phyloP scores from a whole-genome alignment of 2,888 invertebrate genomes.

The Eucera pruinosa region DNA sequence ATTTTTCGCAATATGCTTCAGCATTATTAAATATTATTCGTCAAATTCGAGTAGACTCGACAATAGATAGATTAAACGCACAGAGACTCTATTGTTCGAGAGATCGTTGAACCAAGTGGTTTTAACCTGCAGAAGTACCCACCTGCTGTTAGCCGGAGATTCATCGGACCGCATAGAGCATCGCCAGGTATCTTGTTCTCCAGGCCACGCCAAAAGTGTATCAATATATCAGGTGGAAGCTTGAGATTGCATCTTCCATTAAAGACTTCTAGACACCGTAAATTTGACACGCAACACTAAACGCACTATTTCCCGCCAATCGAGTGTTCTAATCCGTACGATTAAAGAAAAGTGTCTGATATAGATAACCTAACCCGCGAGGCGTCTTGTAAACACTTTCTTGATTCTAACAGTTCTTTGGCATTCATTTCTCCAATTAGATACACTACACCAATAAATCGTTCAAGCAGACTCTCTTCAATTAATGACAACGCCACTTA shows the following conservation, averaged over 20 bases:
- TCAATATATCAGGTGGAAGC: background rate
- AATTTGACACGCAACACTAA: background rate
- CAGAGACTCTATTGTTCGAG: slow-evolving; percentile 52
- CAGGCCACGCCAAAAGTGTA: slow-evolving; percentile 7
- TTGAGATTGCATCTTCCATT: background rate
- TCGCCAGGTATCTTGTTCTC: slow-evolving; percentile 27
- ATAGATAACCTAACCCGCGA: slow-evolving; percentile 52
- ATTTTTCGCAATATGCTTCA: background rate
- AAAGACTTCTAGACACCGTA: background rate
- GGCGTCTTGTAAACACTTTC: slow-evolving; percentile 43
- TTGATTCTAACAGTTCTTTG: too few species aligned
- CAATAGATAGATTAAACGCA: background rate
- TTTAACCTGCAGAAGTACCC: slow-evolving; percentile 52
- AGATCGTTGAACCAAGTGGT: slow-evolving; percentile 43
- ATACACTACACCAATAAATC: too few species aligned
- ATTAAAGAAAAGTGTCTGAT: slow-evolving; percentile 21
- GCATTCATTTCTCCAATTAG: background rate
- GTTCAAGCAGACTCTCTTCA: too few species aligned
- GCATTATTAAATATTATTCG: slow-evolving; percentile 5
- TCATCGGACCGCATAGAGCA: slow-evolving; percentile 34
- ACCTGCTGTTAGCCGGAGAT: slow-evolving; percentile 57
- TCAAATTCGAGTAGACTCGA: slow-evolving; percentile 4
- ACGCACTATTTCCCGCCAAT: slow-evolving; percentile 7
- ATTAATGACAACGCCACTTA: too few species aligned
- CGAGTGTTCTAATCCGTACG: slow-evolving; percentile 6